Conservation (phyloP, 35 echinoderm and acorn worm species). For the Nesometra sesokonis region DNA sequence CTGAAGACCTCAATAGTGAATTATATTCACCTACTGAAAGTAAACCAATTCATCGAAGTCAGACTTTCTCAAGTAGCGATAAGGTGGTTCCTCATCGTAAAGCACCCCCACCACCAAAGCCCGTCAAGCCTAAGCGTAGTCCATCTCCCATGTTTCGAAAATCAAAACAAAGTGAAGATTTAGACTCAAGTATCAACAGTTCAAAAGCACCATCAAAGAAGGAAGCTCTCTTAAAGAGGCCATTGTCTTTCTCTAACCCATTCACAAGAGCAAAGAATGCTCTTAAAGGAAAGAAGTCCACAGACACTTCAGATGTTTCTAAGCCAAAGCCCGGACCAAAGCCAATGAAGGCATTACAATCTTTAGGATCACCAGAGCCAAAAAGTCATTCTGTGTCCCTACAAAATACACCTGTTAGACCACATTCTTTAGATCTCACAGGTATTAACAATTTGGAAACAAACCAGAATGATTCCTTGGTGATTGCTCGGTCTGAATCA, state of each 20-base stretch:
- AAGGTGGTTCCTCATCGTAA: constrained; percentile 9
- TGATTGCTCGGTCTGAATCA: background rate
- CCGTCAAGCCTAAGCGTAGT: constrained; percentile 34
- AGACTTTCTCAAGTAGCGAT: constrained; percentile 37
- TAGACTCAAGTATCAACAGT: background rate
- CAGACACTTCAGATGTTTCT: background rate
- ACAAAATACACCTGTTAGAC: background rate
- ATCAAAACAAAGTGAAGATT: background rate
- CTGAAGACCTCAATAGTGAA: background rate
- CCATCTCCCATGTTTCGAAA: background rate
- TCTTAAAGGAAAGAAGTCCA: background rate
- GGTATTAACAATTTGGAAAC: background rate
- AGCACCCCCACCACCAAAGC: constrained; percentile 56
- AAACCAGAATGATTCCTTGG: background rate
- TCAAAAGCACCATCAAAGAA: background rate
- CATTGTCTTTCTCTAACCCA: background rate
- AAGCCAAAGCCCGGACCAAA: background rate
- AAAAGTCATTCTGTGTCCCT: background rate
- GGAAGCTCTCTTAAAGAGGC: background rate
- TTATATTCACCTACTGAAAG: background rate
- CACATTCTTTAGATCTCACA: background rate
- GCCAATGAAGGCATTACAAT: background rate
- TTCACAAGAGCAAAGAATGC: constrained; percentile 6
- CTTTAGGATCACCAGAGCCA: background rate
- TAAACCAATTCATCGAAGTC: constrained; percentile 32